Evolutionary conservation across 2,888 invertebrate genomes (phyloP), one percentile per base, ranked within the genome.

Genomic region (Blomia tropicalis): DNA sequence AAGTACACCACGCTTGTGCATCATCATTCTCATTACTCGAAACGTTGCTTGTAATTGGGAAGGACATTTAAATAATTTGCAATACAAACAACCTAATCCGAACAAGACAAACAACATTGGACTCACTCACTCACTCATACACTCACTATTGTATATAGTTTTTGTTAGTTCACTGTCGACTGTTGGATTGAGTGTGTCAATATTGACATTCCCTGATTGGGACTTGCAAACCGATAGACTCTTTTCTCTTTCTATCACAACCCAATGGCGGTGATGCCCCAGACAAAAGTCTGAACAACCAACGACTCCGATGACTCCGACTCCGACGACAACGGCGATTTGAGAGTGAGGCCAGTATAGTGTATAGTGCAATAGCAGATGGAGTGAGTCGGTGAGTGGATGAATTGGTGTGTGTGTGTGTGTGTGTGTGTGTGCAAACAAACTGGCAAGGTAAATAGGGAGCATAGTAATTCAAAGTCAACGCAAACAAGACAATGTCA

Each of bases 21-120:
- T 27, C 27, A 27, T 19, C 51, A 47, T 47, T 47, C 51, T 47
- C 51, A 47, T 47, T 47, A 47, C 51, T 27, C 23, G 7, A 7
- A 14, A n/a, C 14, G 27, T 19, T n/a, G 41, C 7, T 11, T 47
- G 51, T 47, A 47, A 47, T 47, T 47, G 51, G 51, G 51, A 47
- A 47, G 51, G 51, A 47, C 51, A 47, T 47, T 47, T 47, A 47
- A 47, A 47, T 47, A 47, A 47, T 47, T 47, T 47, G 51, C 51
- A 47, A 47, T 7, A 47, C 27, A 47, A 47, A 47, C 51, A 47
- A n/a, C n/a, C 51, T 47, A 47, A 47, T 47, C 51, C 51, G 51
- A 47, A 47, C 51, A 47, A 47, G 51, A 47, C 51, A 47, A 47
- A 47, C 51, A 47, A n/a, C n/a, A n/a, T n/a, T n/a, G n/a, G 41